A percentile compares a stretch with the other conserved stretches of the same genome.
Conservation (phyloP, 2,797 vertebrate species). For the Pelobates cultripes region DNA sequence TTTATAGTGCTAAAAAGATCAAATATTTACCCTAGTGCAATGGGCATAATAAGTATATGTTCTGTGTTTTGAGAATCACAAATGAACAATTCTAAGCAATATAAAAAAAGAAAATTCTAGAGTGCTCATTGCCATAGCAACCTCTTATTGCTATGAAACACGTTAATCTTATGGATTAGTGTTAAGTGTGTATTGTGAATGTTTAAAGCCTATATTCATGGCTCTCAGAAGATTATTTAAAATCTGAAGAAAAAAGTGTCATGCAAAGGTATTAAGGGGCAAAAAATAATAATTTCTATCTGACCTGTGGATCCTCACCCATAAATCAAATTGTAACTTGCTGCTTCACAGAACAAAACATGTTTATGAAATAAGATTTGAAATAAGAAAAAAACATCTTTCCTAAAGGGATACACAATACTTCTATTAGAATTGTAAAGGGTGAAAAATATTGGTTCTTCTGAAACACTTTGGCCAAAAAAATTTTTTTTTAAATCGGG, state of each 20-base stretch:
- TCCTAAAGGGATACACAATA: too few species aligned
- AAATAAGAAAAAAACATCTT: not conserved
- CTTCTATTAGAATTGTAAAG: too few species aligned
- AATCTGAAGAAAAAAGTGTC: conserved; percentile 30
- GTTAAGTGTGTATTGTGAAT: conserved; percentile 54
- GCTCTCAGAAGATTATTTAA: conserved; percentile 47
- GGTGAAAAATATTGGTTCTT: too few species aligned
- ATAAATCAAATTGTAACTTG: not conserved
- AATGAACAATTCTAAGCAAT: conserved; percentile 44
- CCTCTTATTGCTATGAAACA: conserved; percentile 39
- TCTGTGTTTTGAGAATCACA: conserved; percentile 31
- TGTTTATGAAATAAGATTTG: not conserved
- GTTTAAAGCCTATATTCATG: conserved; percentile 55
- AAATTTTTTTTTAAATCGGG: too few species aligned
- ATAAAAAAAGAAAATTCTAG: conserved; percentile 39
- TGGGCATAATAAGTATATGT: conserved; percentile 35
- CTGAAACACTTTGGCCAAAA: too few species aligned
- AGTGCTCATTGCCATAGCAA: conserved; percentile 43
- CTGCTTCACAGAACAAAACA: not conserved
- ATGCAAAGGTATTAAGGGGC: conserved; percentile 25
- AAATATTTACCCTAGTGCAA: conserved; percentile 26
- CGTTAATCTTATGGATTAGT: conserved; percentile 56
- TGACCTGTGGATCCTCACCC: not conserved
- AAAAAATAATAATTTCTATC: conserved; percentile 25
- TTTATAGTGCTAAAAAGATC: not conserved